Evolutionary conservation across 1,140 invertebrate species (phyloP).

Genomic region (Aporrectodea caliginosa): DNA sequence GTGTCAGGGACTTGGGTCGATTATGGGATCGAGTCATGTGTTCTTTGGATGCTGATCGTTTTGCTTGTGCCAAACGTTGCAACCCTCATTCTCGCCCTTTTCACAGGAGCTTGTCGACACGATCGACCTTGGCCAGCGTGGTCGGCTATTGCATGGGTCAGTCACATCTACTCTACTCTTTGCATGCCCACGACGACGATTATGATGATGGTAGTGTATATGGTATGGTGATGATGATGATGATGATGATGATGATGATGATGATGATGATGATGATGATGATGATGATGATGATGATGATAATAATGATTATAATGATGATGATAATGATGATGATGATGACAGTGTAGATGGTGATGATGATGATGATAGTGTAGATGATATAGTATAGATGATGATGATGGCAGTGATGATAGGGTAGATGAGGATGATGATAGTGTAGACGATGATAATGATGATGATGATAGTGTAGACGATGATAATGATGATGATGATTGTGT

Average conservation of each 20-base stretch:
- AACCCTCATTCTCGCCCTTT: conserved; percentile 18
- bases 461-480: no score
- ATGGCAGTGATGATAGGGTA: background rate
- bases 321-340: background rate
- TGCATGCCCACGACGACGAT: background rate
- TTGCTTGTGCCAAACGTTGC: conserved; percentile 15
- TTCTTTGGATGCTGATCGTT: conserved; percentile 17
- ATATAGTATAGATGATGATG: background rate
- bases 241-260: background rate
- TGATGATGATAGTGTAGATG: no score
- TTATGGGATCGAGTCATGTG: background rate
- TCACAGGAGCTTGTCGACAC: background rate
- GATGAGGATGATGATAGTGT: background rate
- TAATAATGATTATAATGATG: no score
- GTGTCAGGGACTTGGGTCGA: background rate
- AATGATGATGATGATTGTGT: no score
- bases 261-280: background rate
- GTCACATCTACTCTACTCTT: no score
- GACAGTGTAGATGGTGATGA: no score
- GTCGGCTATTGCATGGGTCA: no score
- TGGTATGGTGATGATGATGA: background rate
- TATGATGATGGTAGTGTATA: background rate
- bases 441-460: no score
- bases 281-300: background rate
- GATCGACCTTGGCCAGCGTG: conserved; percentile 25